A percentile compares a stretch with the other conserved stretches of the same genome.
These are phyloP conservation scores for Amiota communis DNA, from an alignment of 2,888 invertebrate species.

Conservation along the genomic window DNA sequence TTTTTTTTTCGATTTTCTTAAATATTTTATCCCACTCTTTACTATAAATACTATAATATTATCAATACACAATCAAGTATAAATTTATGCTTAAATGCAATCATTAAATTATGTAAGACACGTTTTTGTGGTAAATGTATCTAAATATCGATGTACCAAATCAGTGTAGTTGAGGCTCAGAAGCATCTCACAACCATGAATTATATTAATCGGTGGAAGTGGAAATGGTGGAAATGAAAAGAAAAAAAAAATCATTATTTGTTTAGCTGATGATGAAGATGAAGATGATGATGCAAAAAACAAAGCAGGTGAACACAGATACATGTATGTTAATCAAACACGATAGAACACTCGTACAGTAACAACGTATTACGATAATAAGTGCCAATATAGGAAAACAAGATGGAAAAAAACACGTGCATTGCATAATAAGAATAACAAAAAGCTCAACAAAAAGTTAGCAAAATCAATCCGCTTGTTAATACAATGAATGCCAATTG, in stretches of 20 bases:
- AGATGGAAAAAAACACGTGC: slow-evolving; percentile 63
- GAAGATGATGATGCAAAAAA: background rate
- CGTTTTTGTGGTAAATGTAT: background rate
- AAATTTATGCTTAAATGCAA: slow-evolving; percentile 1
- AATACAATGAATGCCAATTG: slow-evolving; percentile 1
- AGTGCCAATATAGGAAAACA: slow-evolving; percentile 65
- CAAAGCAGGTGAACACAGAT: slow-evolving; percentile 2
- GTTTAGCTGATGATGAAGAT: background rate
- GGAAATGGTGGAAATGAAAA: slow-evolving; percentile 32
- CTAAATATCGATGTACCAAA: background rate
- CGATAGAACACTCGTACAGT: slow-evolving; percentile 21
- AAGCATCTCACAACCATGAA: slow-evolving; percentile 37
- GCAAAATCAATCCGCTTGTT: slow-evolving; percentile 35
- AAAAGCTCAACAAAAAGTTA: slow-evolving; percentile 33
- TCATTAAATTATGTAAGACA: slow-evolving; percentile 6
- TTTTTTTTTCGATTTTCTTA: too few species aligned
- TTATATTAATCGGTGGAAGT: slow-evolving; percentile 65
- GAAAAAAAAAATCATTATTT: slow-evolving; percentile 18
- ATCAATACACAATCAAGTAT: background rate
- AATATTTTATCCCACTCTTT: too few species aligned
- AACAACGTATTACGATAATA: slow-evolving; percentile 63
- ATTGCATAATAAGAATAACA: slow-evolving; percentile 55
- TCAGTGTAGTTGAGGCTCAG: background rate
- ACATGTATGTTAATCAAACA: slow-evolving; percentile 65
- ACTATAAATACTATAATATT: background rate